Conservation (phyloP, 2,113 vertebrate genomes). For the Syngnathus floridae region DNA sequence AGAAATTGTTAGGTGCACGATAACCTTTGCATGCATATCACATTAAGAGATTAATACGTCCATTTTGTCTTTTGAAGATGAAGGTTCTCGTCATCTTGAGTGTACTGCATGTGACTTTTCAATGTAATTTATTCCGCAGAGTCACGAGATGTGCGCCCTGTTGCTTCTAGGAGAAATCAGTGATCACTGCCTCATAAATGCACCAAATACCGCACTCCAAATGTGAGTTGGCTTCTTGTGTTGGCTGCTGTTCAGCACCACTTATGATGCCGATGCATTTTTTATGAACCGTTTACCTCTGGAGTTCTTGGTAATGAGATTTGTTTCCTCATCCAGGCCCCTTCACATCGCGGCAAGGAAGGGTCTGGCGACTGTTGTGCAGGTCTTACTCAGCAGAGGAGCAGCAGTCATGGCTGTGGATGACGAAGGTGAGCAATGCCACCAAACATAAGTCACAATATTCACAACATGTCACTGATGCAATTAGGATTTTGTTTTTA, state of each 20-base stretch:
- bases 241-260: neutral
- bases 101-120: neutral
- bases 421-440: constrained; percentile 77
- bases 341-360: constrained; percentile 95
- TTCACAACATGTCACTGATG: too few species aligned
- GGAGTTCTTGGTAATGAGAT: neutral
- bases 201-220: constrained; percentile 88
- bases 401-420: constrained; percentile 95
- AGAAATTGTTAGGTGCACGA: constrained; percentile 14
- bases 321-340: constrained; percentile 70
- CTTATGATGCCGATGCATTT: neutral
- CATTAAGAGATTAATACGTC: neutral
- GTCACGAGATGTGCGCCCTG: constrained; percentile 97
- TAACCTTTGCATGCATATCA: constrained; percentile 11
- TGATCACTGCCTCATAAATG: constrained; percentile 91
- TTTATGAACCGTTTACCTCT: neutral
- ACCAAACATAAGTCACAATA: too few species aligned
- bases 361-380: constrained; percentile 89
- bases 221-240: constrained; percentile 76
- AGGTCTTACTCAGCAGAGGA: constrained; percentile 90
- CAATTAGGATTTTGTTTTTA: too few species aligned
- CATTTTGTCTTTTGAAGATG: neutral
- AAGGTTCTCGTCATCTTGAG: neutral
- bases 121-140: constrained; percentile 63
- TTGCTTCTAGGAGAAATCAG: constrained; percentile 91